Evolutionary conservation across 2,797 vertebrate genomes (phyloP), one percentile per base, ranked within the genome.

Genomic region (Sebastolobus alascanus): DNA sequence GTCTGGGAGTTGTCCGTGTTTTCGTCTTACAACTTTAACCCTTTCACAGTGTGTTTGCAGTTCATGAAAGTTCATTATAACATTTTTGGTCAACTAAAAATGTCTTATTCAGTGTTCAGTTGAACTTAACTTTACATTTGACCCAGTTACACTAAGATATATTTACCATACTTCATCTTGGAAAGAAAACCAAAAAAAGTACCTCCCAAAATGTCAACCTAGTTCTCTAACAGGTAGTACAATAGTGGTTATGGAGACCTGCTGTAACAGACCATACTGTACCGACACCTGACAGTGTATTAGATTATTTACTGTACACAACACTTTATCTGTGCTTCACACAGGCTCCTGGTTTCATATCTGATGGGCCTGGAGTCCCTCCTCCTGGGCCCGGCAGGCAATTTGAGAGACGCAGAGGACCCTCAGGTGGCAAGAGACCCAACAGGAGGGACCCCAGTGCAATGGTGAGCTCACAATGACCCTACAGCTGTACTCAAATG

Each of bases 391-490:
- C 22, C 4, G 8, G 7, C 2, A 8, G 16, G 22, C 52, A 5
- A 20, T 9, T 18, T 18, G 11, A 56, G 40, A 65, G 38, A 56
- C 70, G 14, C 40, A 61, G 31, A 52, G 37, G 56, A 29, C 64
- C 22, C 27, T 38, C 14, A 22, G n/a, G 67, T 25, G 55, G 16
- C 16, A 22, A 12, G 18, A 13, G 29, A 31, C 60, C 61, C 27
- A 33, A 16, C 52, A 56, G 14, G 52, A 68, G 5, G 22, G 13
- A 79, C 38, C 77, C 37, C 0, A 1, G 5, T 35, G 2, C 9
- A n/a, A 25, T 5, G 58, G 82, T 79, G 59, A 68, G 71, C 22
- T 73, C 33, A 43, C 16, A 20, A 8, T 59, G 3, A 52, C 29
- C 2, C 9, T 8, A 27, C 6, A 61, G 7, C n/a, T 35, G 8